A percentile compares a stretch with the other conserved stretches of the same genome.
Conservation (phyloP, 2,797 vertebrate species). For the Garrulus glandarius region DNA sequence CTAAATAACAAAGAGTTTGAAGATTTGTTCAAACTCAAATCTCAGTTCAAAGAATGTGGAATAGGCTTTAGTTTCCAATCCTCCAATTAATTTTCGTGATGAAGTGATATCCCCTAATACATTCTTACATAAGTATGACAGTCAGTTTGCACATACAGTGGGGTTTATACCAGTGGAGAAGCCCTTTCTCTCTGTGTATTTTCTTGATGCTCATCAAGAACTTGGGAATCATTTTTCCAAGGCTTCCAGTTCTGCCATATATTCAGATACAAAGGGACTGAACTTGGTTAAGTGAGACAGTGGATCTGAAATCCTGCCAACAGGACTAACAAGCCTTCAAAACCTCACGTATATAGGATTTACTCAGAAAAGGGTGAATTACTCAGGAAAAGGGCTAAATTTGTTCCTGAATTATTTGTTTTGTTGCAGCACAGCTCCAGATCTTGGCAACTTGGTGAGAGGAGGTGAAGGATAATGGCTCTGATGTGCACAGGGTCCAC, state of each 20-base stretch:
- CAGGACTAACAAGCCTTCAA: background rate
- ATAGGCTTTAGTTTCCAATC: background rate
- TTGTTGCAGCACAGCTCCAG: background rate
- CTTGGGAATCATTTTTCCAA: background rate
- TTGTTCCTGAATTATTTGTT: background rate
- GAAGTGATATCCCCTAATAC: background rate
- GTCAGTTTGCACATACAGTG: background rate
- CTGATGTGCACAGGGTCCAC: fast-evolving
- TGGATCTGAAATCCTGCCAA: background rate
- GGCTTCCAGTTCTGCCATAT: background rate
- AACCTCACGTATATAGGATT: background rate
- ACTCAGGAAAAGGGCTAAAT: background rate
- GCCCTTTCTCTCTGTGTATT: background rate
- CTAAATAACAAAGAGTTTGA: background rate
- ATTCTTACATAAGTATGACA: background rate
- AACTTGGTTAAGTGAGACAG: background rate
- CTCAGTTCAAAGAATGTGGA: background rate
- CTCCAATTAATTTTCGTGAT: background rate
- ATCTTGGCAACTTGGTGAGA: background rate
- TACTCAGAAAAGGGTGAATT: background rate
- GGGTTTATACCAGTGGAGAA: background rate
- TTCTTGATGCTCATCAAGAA: background rate
- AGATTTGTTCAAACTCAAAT: background rate
- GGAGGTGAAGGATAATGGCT: background rate
- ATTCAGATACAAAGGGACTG: background rate